phyloP scores from a whole-genome alignment of 2,888 invertebrate genomes.

The Heteromurus nitidus region DNA sequence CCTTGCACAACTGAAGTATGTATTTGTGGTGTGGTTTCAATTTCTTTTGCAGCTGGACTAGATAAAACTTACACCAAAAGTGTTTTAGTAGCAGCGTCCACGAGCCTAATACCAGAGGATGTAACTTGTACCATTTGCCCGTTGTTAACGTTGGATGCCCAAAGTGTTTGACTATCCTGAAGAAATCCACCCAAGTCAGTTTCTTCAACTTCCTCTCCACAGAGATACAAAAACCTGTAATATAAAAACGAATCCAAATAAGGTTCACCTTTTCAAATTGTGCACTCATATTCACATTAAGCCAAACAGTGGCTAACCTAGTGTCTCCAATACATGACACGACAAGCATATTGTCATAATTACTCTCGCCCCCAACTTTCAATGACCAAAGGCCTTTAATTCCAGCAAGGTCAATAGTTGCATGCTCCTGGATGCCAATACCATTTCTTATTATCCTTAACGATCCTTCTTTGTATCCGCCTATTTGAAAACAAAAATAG shows the following conservation, averaged over 20 bases:
- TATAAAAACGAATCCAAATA: not conserved
- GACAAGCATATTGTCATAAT: conserved; percentile 91
- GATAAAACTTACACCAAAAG: conserved; percentile 78
- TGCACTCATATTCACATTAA: not conserved
- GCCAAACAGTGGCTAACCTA: conserved; percentile 77
- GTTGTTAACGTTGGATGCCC: conserved; percentile 91
- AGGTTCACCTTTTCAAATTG: not conserved
- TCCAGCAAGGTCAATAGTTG: conserved; percentile 96
- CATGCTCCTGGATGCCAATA: conserved; percentile 98
- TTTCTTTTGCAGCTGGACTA: no score
- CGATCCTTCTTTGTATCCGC: conserved; percentile 97
- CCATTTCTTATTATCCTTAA: conserved; percentile 97
- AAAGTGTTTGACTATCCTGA: conserved; percentile 94
- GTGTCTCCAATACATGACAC: conserved; percentile 98
- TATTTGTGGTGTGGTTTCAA: no score
- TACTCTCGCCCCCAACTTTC: conserved; percentile 81
- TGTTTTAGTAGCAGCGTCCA: conserved; percentile 82
- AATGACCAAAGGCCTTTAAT: conserved; percentile 99
- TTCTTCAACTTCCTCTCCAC: conserved; percentile 98
- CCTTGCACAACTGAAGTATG: not conserved
- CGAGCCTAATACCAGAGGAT: conserved; percentile 83
- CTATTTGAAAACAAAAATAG: conserved; percentile 75
- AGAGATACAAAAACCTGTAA: conserved; percentile 77
- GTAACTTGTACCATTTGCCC: conserved; percentile 89
- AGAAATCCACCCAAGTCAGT: conserved; percentile 94